A percentile compares a stretch with the other conserved stretches of the same genome.
Evolutionary conservation across 2,113 vertebrate species (phyloP).

Genomic region (Lampris megalopsis): DNA sequence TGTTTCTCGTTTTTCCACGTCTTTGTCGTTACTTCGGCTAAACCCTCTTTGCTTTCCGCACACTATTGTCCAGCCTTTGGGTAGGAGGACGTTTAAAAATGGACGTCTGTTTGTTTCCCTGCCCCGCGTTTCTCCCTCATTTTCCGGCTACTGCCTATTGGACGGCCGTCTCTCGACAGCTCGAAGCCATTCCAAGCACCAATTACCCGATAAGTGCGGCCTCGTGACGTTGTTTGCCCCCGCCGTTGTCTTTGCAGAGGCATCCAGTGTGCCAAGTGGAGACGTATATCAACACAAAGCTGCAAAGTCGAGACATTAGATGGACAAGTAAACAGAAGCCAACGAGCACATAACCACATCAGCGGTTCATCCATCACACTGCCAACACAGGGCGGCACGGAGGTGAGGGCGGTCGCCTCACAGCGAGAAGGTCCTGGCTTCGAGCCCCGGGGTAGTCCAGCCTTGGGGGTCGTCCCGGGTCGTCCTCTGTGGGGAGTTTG

Average conservation of each 20-base stretch:
- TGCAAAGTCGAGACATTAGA: too few relatives aligned
- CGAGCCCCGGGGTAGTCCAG: too few relatives aligned
- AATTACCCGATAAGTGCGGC: constrained; percentile 82
- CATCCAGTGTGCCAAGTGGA: constrained; percentile 18
- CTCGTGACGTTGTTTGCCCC: constrained; percentile 79
- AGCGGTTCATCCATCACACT: too few relatives aligned
- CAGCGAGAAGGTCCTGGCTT: too few relatives aligned
- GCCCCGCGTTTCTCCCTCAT: constrained; percentile 59
- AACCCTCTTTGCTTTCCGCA: constrained; percentile 43
- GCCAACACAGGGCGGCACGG: too few relatives aligned
- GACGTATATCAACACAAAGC: constrained; percentile 57
- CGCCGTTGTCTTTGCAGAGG: constrained; percentile 69
- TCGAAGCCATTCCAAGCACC: constrained; percentile 80
- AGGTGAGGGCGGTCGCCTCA: too few relatives aligned
- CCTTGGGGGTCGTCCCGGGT: too few relatives aligned
- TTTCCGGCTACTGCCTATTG: constrained; percentile 74
- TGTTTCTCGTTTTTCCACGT: constrained; percentile 58
- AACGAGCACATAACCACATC: too few relatives aligned
- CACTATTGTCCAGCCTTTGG: constrained; percentile 57
- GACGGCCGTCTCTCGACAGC: constrained; percentile 76
- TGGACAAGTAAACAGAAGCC: too few relatives aligned
- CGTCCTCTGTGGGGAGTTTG: too few relatives aligned
- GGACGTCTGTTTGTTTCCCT: constrained; percentile 55
- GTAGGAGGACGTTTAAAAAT: constrained; percentile 62
- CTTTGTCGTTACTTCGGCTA: constrained; percentile 64